Base-by-base conservation (phyloP, 1,140 invertebrate species). In the Bombus confusus region DNA sequence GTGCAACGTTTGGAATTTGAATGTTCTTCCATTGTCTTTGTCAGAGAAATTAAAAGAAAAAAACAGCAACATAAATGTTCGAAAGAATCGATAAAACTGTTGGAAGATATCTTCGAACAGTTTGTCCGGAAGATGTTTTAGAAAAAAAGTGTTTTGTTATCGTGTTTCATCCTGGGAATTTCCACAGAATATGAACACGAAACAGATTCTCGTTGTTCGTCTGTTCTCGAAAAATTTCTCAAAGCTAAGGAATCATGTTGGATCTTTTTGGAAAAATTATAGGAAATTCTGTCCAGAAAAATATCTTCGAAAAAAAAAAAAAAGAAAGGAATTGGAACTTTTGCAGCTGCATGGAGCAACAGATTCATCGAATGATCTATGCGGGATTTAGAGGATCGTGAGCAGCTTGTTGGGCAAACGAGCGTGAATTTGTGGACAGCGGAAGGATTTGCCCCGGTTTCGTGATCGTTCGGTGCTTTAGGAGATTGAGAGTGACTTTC, bases 41-140 rank as follows among this genome's bases (percentile, higher is more conserved):
- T 2, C 47, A 22, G 18, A 52, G 47, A 52, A 52, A 22, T 8
- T 39, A 0, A 15, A 22, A 52, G 22, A 52, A 47, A 5, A 47
- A 18, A 18, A n/a, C n/a, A n/a, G 37, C 47, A 22, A 52, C 1
- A 2, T 52, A 47, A 47, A 47, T 47, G 47, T 47, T 47, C 18
- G 18, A 0, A 52, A 52, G 47, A 52, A 22, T 22, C 0, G 47
- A 52, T 22, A 22, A 52, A 52, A 22, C 18, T 8, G 18, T 52
- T 52, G 8, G 18, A 22, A 22, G 47, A 52, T 52, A 0, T 6
- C 18, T 18, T 52, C 1, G 18, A 18, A 18, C 47, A 18, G 18
- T 1, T 52, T 18, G 15, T 1, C 15, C 15, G 25, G 28, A 0
- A 28, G 0, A 59, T 18, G 22, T 25, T 25, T 8, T 0, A 28